Evolutionary conservation across 2,113 vertebrate genomes (phyloP), one percentile per base, ranked within the genome.

Genomic region (Pandion haliaetus): DNA sequence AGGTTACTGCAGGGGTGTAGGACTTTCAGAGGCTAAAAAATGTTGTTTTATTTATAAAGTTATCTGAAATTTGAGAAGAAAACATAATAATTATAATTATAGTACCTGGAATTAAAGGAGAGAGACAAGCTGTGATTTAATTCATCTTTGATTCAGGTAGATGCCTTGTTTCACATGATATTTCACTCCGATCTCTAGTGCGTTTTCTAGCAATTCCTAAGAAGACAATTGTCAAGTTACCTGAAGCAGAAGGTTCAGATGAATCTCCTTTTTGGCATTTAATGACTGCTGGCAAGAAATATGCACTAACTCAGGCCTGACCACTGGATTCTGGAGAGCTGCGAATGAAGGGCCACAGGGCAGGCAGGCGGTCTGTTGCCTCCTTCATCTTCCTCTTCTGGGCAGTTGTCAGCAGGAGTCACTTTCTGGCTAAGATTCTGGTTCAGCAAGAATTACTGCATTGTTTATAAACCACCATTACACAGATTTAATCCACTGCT

Each of bases 231-330:
- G 82, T 82, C 65, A 85, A 50, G 73, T 71, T 82, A 90, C 44
- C 47, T 85, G 90, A 90, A 92, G 65, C 61, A 94, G 78, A 95
- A 94, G 70, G 84, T 93, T 89, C n/a, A 63, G 23, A 50, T 67
- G 4, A 74, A 82, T 96, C 84, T 95, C 20, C 9, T 45, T 76
- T 89, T 78, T 62, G 84, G 65, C 70, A 29, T 66, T 81, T 93
- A 92, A 90, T 90, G 82, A 88, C 82, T 88, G 28, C 82, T 92
- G 79, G 79, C 88, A 88, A 92, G 79, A 93, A 88, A 67, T 82
- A 62, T 72, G 66, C 66, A n/a, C 76, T 82, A 49, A 86, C 59
- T 95, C 32, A 78, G 50, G 55, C 69, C 38, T 74, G 77, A 78
- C n/a, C n/a, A 42, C 4, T 74, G 73, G 50, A 17, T 91, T 93